Conservation (phyloP, 2,888 invertebrate species). For the Cotesia congregata region DNA sequence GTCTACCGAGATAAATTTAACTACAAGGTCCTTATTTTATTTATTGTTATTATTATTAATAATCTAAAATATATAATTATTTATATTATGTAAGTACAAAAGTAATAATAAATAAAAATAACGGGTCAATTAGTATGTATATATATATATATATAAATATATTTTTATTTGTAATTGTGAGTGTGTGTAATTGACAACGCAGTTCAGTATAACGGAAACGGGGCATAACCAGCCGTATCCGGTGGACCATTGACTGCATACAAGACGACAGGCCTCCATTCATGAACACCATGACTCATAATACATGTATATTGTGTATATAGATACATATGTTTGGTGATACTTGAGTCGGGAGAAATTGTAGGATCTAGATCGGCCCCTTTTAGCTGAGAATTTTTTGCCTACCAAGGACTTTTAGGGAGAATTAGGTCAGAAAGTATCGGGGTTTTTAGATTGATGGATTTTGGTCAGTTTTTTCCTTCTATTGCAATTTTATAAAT, state of each 20-base stretch:
- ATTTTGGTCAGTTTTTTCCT: too few species aligned
- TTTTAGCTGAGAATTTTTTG: too few species aligned
- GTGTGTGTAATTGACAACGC: conserved; percentile 48
- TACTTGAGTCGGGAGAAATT: too few species aligned
- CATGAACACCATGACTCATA: conserved; percentile 64
- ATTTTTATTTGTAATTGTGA: too few species aligned
- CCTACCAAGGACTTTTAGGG: too few species aligned
- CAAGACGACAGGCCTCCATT: conserved; percentile 64
- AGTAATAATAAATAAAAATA: conserved; percentile 20
- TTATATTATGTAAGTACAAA: not conserved
- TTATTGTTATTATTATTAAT: not conserved
- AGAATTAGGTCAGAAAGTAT: too few species aligned
- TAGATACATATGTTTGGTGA: too few species aligned
- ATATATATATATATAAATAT: not conserved
- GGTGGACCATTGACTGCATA: conserved; percentile 63
- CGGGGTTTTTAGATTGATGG: too few species aligned
- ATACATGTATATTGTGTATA: not conserved
- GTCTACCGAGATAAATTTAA: not conserved
- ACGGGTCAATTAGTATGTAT: conserved; percentile 33
- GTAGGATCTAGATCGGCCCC: too few species aligned
- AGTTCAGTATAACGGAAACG: conserved; percentile 62
- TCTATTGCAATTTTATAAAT: too few species aligned
- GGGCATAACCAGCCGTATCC: conserved; percentile 67
- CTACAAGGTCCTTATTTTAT: not conserved
- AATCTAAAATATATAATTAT: not conserved